These are phyloP conservation scores for Melieria omissa DNA, from an alignment of 2,888 invertebrate genomes.

Conservation along the genomic window DNA sequence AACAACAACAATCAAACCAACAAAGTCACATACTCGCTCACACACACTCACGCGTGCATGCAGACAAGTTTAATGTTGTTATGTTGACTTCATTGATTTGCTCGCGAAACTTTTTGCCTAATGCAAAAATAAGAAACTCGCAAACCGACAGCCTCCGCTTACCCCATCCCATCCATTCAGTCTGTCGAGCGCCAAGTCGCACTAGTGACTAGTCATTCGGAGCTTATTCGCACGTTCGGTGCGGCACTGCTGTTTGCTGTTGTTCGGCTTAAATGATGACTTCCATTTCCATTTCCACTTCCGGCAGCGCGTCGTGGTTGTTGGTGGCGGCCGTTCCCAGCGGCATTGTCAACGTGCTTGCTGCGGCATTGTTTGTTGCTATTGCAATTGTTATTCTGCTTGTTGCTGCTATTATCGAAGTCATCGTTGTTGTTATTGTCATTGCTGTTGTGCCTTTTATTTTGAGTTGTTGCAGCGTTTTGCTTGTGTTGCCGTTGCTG, in stretches of 20 bases:
- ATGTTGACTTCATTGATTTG: slow-evolving; percentile 25
- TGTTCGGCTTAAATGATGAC: neutral
- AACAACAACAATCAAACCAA: neutral
- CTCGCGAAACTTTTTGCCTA: neutral
- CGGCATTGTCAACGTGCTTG: too few relatives aligned
- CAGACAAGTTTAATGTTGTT: slow-evolving; percentile 7
- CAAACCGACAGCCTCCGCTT: neutral
- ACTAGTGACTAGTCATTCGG: neutral
- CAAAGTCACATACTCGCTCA: neutral
- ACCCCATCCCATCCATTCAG: neutral
- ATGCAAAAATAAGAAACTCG: slow-evolving; percentile 15
- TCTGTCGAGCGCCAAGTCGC: neutral
- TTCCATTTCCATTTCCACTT: neutral
- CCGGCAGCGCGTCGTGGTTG: neutral
- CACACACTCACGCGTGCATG: neutral
- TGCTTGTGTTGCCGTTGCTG: too few relatives aligned
- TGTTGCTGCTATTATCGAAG: too few relatives aligned
- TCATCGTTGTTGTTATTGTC: too few relatives aligned
- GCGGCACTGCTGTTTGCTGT: slow-evolving; percentile 21
- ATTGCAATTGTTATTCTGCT: too few relatives aligned
- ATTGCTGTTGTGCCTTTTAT: too few relatives aligned
- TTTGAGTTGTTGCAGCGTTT: too few relatives aligned
- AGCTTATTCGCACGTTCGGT: slow-evolving; percentile 20
- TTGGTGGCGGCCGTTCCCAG: neutral
- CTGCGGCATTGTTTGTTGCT: too few relatives aligned